Evolutionary conservation across 2,797 vertebrate genomes (phyloP).

Genomic region (Pipistrellus kuhlii): DNA sequence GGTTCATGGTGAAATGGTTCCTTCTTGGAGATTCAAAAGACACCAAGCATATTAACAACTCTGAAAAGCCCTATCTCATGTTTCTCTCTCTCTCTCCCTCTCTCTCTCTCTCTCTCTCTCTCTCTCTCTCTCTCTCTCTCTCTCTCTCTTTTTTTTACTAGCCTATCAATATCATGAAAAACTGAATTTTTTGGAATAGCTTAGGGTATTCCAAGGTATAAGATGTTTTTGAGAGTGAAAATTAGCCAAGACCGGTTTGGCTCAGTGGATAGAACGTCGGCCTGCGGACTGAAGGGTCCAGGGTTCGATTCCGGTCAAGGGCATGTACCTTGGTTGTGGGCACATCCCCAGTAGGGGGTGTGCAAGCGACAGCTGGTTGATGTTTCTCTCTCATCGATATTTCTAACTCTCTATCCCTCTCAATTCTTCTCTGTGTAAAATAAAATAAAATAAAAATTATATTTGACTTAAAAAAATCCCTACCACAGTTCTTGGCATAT

Average conservation of each 20-base stretch:
- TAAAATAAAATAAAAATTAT: background rate
- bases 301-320: no score
- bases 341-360: no score
- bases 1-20: background rate
- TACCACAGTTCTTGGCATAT: background rate
- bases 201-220: background rate
- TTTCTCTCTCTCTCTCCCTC: background rate
- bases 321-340: no score
- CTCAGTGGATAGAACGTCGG: no score
- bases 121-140: no score
- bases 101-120: no score
- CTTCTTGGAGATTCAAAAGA: background rate
- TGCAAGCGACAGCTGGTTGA: no score
- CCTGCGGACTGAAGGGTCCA: no score
- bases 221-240: conserved; percentile 1
- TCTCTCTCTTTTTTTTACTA: background rate
- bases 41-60: background rate
- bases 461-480: background rate
- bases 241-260: background rate
- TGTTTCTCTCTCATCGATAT: no score
- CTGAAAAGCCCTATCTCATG: background rate
- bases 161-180: background rate
- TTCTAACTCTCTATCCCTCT: no score
- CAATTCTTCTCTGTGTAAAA: no score
- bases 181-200: background rate